phyloP scores from a whole-genome alignment of 2,797 vertebrate genomes.

The Lophius americanus region DNA sequence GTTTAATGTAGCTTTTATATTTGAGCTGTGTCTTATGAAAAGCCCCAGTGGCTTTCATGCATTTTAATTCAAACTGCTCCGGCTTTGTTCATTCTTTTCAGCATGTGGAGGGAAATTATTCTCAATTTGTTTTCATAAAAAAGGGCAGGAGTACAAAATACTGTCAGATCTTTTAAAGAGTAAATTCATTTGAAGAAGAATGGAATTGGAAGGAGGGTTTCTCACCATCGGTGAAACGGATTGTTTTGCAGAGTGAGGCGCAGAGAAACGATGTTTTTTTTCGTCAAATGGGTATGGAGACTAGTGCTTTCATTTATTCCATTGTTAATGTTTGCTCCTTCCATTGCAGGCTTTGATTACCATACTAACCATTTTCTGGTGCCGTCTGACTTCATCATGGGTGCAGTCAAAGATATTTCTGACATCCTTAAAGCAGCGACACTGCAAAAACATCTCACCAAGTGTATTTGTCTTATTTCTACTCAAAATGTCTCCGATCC shows the following conservation, averaged over 20 bases:
- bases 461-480: too few species aligned
- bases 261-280: background rate
- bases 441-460: too few species aligned
- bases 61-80: slow-evolving; percentile 9
- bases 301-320: background rate
- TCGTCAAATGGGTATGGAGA: background rate
- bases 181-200: background rate
- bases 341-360: background rate
- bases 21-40: slow-evolving; percentile 29
- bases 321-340: background rate
- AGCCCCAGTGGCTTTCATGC: slow-evolving; percentile 16
- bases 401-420: too few species aligned
- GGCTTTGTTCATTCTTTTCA: slow-evolving; percentile 11
- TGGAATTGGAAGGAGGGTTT: too few species aligned
- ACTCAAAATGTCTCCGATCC: too few species aligned
- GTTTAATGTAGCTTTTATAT: slow-evolving; percentile 31
- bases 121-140: slow-evolving; percentile 16
- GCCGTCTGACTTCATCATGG: too few species aligned
- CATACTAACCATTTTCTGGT: too few species aligned
- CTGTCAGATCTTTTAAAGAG: slow-evolving; percentile 9
- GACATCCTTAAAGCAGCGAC: too few species aligned
- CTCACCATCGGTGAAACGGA: too few species aligned
- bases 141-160: slow-evolving; percentile 8
- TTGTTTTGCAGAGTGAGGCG: background rate
- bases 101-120: slow-evolving; percentile 10